These are phyloP conservation scores for Hirundo rustica DNA, from an alignment of 2,797 vertebrate species.

Conservation along the genomic window DNA sequence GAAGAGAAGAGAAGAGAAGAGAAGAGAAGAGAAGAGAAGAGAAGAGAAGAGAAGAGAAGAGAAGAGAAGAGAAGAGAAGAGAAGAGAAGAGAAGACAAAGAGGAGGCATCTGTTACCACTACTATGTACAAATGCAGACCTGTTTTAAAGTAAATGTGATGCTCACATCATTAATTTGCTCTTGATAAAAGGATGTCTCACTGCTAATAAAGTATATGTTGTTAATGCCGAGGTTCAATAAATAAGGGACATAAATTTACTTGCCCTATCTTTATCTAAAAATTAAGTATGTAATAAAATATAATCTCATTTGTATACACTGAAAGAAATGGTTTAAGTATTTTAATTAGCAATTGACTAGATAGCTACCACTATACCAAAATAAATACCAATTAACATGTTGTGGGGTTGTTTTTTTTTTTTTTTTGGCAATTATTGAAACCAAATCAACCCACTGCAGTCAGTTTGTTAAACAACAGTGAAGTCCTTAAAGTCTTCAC, in stretches of 20 bases:
- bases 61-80: neutral
- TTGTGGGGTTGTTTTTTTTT: too few relatives aligned
- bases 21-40: neutral
- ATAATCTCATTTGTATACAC: slow-evolving; percentile 37
- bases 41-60: neutral
- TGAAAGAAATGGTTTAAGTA: slow-evolving; percentile 45
- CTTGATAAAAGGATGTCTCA: neutral
- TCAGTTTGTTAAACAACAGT: slow-evolving; percentile 62
- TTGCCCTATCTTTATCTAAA: slow-evolving; percentile 6
- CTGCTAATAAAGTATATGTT: neutral
- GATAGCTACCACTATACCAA: slow-evolving; percentile 56
- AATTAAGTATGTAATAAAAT: slow-evolving; percentile 46
- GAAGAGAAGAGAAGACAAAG: neutral
- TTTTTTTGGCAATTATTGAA: slow-evolving; percentile 66
- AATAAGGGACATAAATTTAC: slow-evolving; percentile 19
- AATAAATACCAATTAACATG: slow-evolving; percentile 72
- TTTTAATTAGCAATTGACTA: slow-evolving; percentile 65
- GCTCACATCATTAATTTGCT: neutral
- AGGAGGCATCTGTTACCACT: accelerated
- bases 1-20: too few relatives aligned
- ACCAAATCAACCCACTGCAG: slow-evolving; percentile 50
- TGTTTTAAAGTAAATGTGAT: neutral
- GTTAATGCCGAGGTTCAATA: neutral
- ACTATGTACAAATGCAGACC: accelerated
- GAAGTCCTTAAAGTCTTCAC: slow-evolving; percentile 57